phyloP scores from a whole-genome alignment of 2,113 vertebrate species.

The Elachura formosa region DNA sequence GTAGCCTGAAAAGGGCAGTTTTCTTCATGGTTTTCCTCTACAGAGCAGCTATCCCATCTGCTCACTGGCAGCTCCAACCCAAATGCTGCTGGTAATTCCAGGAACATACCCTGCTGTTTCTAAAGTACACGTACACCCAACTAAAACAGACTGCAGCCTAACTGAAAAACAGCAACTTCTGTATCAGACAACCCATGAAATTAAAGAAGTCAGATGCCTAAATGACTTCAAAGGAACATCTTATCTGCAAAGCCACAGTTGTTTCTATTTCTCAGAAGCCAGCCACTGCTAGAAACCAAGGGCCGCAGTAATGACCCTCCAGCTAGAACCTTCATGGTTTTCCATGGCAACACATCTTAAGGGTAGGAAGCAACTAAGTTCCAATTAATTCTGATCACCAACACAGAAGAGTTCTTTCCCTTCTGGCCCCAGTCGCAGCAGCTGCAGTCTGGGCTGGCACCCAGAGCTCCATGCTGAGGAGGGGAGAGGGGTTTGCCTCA shows the following conservation, averaged over 20 bases:
- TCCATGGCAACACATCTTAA: background rate
- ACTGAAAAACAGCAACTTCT: background rate
- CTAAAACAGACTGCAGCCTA: background rate
- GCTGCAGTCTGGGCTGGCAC: background rate
- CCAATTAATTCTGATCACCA: background rate
- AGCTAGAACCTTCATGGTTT: background rate
- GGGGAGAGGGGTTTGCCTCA: conserved; percentile 48
- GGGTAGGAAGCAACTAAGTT: background rate
- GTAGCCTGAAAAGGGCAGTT: background rate
- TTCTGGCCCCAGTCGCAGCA: background rate
- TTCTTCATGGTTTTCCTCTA: background rate
- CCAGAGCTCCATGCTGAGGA: background rate
- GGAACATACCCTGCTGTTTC: background rate
- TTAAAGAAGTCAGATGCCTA: background rate
- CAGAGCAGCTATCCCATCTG: background rate
- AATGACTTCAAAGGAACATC: conserved; percentile 11
- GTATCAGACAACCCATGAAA: background rate
- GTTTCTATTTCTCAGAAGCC: background rate
- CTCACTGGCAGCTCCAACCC: background rate
- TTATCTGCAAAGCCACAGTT: background rate
- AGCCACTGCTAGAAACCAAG: background rate
- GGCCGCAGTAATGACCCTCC: background rate
- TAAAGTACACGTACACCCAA: background rate
- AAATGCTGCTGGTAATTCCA: background rate
- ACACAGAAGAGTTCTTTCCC: background rate